Base-by-base conservation (phyloP, 2,888 invertebrate genomes). In the Lasioglossum leucozonium region DNA sequence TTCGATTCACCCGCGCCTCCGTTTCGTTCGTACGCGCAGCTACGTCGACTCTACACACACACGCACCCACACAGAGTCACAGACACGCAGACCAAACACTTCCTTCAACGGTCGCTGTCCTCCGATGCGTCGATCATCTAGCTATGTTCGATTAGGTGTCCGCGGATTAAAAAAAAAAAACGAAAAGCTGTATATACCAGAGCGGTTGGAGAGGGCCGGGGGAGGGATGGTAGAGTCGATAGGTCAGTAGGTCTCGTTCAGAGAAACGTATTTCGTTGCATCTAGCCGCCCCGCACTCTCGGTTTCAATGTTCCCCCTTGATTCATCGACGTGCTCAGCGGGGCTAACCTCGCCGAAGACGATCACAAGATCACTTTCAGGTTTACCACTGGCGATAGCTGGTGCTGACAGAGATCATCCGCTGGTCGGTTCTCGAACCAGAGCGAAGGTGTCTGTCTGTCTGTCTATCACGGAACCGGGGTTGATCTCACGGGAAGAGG, bases 231-330 rank as follows among this genome's bases (percentile, higher is more conserved):
- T n/a, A 11, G 8, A 42, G 42, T 89, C 86, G 89, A 87, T 90
- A 87, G 90, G 90, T 91, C 90, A 91, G 88, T 90, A 84, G 90
- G 90, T 90, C 90, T 90, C 90, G 90, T 90, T 89, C 90, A 86
- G 80, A 87, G 82, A 83, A 73, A 81, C 30, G 74, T 77, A 77
- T 75, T 77, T 76, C 67, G 81, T 74, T 77, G 69, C 85, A 73
- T 81, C 85, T 73, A 75, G 75, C 44, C 40, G 34, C 34, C 34
- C 81, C 85, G 47, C 85, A 84, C 85, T 84, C 81, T 85, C 82
- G 79, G 22, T 86, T 85, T 84, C 84, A 84, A 77, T 37, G 84
- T 83, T 72, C 65, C 74, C 72, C 65, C 51, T 58, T 30, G 42
- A 71, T 74, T 62, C 30, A 13, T 40, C 77, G 73, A 67, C 22